These are phyloP conservation scores for Rhodophaea formosa DNA, from an alignment of 2,888 invertebrate genomes.

Conservation along the genomic window DNA sequence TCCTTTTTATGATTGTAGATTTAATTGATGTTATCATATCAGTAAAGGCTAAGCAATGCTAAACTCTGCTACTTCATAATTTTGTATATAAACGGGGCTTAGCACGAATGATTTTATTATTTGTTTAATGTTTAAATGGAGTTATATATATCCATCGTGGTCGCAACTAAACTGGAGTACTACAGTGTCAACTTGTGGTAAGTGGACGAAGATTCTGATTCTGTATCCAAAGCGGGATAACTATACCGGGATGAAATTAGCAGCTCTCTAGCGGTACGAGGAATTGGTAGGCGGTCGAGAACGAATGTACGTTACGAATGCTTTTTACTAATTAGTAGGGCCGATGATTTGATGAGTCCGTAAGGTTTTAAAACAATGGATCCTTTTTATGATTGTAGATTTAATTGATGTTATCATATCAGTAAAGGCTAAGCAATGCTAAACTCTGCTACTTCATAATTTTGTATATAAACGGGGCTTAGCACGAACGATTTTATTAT, in stretches of 20 bases:
- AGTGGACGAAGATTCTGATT: too few species aligned
- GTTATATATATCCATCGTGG: too few species aligned
- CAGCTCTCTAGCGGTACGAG: conserved; percentile 78
- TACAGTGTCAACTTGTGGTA: too few species aligned
- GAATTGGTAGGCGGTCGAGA: conserved; percentile 79
- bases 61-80: neutral
- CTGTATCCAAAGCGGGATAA: too few species aligned
- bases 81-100: neutral
- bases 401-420: conserved; percentile 6
- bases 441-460: neutral
- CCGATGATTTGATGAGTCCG: conserved; percentile 68
- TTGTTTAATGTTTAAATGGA: too few species aligned
- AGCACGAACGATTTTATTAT: too few species aligned
- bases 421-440: neutral
- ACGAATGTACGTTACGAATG: conserved; percentile 71
- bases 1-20: conserved; percentile 8
- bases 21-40: conserved; percentile 6
- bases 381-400: conserved; percentile 8
- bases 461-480: neutral
- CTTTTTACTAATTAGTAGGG: conserved; percentile 78
- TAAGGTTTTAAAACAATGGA: conserved; percentile 48
- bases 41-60: neutral
- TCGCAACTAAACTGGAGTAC: too few species aligned
- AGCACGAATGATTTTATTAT: too few species aligned
- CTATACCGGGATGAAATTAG: conserved; percentile 77